Evolutionary conservation across 1,140 invertebrate genomes (phyloP).

Genomic region (Apis florea): DNA sequence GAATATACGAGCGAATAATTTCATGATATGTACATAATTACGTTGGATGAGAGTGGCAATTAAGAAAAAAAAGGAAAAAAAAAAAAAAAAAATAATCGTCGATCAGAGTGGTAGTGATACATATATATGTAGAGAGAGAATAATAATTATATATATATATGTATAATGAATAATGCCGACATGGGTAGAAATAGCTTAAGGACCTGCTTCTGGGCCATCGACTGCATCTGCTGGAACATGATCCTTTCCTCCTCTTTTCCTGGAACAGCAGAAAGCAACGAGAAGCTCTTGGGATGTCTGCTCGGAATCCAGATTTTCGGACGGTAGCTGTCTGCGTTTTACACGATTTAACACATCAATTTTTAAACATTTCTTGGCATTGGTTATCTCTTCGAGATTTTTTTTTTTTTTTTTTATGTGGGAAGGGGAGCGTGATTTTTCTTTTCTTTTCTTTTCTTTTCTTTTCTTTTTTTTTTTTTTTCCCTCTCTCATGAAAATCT

Average conservation of each 20-base stretch:
- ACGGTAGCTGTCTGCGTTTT: constrained; percentile 47
- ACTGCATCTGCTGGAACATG: constrained; percentile 98
- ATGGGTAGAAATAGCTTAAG: constrained; percentile 81
- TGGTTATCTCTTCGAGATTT: constrained; percentile 24
- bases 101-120: constrained; percentile 42
- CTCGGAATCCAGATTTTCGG: constrained; percentile 45
- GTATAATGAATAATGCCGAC: constrained; percentile 65
- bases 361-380: constrained; percentile 20
- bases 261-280: constrained; percentile 81
- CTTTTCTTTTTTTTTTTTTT: not conserved
- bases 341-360: constrained; percentile 46
- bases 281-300: constrained; percentile 67
- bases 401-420: not conserved
- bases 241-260: constrained; percentile 96
- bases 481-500: not conserved
- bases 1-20: not conserved
- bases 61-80: too few relatives aligned
- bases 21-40: constrained; percentile 35
- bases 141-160: constrained; percentile 35
- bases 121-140: constrained; percentile 33
- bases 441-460: not conserved
- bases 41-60: constrained; percentile 30
- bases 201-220: constrained; percentile 97
- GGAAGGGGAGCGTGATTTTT: not conserved
- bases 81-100: constrained; percentile 12